Conservation (phyloP, 2,113 vertebrate genomes). For the Garra rufa region DNA sequence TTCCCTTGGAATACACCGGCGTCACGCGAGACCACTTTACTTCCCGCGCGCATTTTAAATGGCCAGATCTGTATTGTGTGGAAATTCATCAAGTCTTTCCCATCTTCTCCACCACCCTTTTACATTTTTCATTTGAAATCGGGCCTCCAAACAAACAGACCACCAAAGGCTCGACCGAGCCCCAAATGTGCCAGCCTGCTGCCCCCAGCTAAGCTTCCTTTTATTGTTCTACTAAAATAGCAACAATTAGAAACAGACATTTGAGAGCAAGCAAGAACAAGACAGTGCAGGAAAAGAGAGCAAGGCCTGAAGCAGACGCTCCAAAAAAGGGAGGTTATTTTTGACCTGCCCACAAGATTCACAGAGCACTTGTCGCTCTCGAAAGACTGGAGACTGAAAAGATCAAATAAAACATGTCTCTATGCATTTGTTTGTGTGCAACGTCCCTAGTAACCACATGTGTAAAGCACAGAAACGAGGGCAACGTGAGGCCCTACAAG, state of each 20-base stretch:
- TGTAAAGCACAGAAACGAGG: constrained; percentile 24
- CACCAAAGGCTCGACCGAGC: constrained; percentile 2
- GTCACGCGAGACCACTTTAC: too few species aligned
- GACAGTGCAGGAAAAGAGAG: background rate
- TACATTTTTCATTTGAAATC: background rate
- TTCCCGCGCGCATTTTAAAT: too few species aligned
- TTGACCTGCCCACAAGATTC: constrained; percentile 16
- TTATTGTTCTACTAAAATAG: constrained; percentile 62
- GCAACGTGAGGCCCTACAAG: background rate
- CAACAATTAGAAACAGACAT: constrained; percentile 32
- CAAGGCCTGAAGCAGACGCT: constrained; percentile 1
- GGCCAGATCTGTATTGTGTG: constrained; percentile 46
- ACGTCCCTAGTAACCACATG: constrained; percentile 33
- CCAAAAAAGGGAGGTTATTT: constrained; percentile 22
- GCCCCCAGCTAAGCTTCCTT: constrained; percentile 51
- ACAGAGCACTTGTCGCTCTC: constrained; percentile 18
- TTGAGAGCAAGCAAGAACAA: background rate
- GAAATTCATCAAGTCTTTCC: constrained; percentile 19
- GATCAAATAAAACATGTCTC: background rate
- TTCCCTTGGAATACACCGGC: too few species aligned
- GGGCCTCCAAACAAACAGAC: background rate
- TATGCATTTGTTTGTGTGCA: constrained; percentile 35
- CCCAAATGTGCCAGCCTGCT: constrained; percentile 39
- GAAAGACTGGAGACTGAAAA: background rate
- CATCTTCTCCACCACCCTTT: background rate